Evolutionary conservation across 2,113 vertebrate genomes (phyloP), one percentile per base, ranked within the genome.

Genomic region (Microcebus murinus): DNA sequence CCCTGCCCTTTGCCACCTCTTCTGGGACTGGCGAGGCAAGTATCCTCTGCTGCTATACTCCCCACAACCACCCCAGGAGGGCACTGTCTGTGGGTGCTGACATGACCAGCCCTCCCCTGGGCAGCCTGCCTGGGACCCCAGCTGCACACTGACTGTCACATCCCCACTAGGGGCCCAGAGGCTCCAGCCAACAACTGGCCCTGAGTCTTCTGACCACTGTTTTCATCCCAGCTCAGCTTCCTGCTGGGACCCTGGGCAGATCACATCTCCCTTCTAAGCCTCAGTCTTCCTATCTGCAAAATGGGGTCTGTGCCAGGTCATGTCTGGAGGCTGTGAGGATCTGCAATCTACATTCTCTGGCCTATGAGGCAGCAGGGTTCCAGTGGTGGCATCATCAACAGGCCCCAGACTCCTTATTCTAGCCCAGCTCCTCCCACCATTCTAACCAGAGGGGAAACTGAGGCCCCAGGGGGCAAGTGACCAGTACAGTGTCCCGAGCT

Each of bases 401-500:
- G 63, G 18, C 34, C 18, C 29, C 6, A 29, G n/a, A 52, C n/a
- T 20, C 76, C 68, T 82, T 21, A 15, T 21, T 14, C 67, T 4
- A 84, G 42, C 39, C 81, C 70, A 80, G 57, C 36, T 70, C 50
- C 55, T 76, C 50, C 77, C 70, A 36, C 14, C 31, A 63, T 74
- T 68, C 87, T 42, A 74, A 59, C 65, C 74, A 42, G 42, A 80
- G 73, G 91, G 76, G 45, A 95, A 79, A 94, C 73, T 17, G 71
- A 95, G 81, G 74, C 76, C 42, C 70, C 18, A 36, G 48, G 61
- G 52, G 34, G 63, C 39, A 29, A 42, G 48, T 36, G 42, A 70
- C 80, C 91, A 92, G 36, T n/a, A 82, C 36, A 55, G 70, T 25
- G 52, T 86, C 59, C 71, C 89, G 45, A 79, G 89, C 63, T 90